Percentiles rank a stretch among this genome's conserved stretches.
phyloP scores from a whole-genome alignment of 2,113 vertebrate species.

The Scytalopus superciliaris region DNA sequence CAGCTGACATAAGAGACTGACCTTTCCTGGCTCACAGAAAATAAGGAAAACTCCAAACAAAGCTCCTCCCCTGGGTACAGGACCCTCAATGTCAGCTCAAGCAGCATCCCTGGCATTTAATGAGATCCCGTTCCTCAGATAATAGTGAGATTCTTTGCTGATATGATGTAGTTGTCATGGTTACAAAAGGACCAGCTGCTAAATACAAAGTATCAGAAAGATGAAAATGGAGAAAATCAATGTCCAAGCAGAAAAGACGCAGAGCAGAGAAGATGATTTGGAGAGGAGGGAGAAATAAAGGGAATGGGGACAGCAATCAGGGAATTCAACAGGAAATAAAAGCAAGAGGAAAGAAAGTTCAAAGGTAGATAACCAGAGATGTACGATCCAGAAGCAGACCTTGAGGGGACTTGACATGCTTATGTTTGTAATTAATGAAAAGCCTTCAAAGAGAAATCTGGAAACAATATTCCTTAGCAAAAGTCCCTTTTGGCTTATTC shows the following conservation, averaged over 20 bases:
- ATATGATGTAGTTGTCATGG: slow-evolving; percentile 41
- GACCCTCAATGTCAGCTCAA: background rate
- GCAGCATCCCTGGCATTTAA: background rate
- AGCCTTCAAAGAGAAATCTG: background rate
- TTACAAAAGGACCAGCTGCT: slow-evolving; percentile 43
- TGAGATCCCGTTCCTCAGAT: background rate
- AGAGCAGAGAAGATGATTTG: background rate
- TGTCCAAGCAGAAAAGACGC: background rate
- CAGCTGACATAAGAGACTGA: background rate
- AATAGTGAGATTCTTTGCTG: slow-evolving; percentile 24
- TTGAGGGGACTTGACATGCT: background rate
- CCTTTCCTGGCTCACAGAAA: background rate
- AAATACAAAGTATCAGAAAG: background rate
- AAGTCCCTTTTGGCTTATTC: background rate
- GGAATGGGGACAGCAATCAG: background rate
- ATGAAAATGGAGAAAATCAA: background rate
- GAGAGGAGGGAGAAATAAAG: background rate
- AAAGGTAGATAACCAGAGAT: background rate
- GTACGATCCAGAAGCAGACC: background rate
- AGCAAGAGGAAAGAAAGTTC: background rate
- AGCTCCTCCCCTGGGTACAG: background rate
- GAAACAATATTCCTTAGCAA: background rate
- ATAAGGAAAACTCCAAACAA: background rate
- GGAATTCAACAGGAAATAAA: slow-evolving; percentile 11
- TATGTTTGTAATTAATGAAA: background rate